A percentile compares a stretch with the other conserved stretches of the same genome.
Conservation (phyloP, 2,888 invertebrate species). For the Ectemnius lituratus region DNA sequence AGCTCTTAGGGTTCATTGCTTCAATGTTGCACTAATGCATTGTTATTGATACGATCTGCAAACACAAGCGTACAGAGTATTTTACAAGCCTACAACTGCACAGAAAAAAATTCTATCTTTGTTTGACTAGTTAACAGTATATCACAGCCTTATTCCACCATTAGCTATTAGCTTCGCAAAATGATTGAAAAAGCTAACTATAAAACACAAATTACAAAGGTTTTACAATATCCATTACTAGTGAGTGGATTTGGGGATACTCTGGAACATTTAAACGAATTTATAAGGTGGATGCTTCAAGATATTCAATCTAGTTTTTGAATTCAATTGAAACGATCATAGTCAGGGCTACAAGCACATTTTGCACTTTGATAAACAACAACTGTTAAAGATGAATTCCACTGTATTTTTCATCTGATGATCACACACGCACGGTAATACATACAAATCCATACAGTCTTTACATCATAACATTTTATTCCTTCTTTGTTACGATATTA, state of each 20-base stretch:
- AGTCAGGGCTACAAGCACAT: conserved; percentile 65
- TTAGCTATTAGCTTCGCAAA: conserved; percentile 48
- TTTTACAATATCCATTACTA: conserved; percentile 39
- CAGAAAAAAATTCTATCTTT: conserved; percentile 45
- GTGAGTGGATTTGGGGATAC: conserved; percentile 17
- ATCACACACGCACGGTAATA: conserved; percentile 70
- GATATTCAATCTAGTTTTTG: conserved; percentile 21
- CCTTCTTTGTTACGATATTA: conserved; percentile 48
- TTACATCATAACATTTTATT: conserved; percentile 62
- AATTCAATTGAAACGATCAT: conserved; percentile 46
- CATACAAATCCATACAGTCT: conserved; percentile 72
- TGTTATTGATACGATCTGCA: conserved; percentile 52
- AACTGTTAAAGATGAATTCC: conserved; percentile 69
- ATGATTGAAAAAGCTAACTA: conserved; percentile 33
- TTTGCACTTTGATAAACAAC: conserved; percentile 69
- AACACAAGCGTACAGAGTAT: conserved; percentile 55
- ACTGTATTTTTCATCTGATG: conserved; percentile 69
- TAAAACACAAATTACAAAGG: conserved; percentile 50
- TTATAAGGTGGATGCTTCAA: conserved; percentile 30
- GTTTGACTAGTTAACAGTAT: conserved; percentile 59
- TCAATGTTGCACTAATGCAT: conserved; percentile 60
- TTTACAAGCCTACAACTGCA: conserved; percentile 54
- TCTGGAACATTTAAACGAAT: conserved; percentile 31
- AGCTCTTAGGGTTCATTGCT: conserved; percentile 50
- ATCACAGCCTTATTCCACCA: conserved; percentile 65